These are phyloP conservation scores for Gnathonemus echidnorhynchus DNA, from an alignment of 2,113 vertebrate species.

Conservation along the genomic window DNA sequence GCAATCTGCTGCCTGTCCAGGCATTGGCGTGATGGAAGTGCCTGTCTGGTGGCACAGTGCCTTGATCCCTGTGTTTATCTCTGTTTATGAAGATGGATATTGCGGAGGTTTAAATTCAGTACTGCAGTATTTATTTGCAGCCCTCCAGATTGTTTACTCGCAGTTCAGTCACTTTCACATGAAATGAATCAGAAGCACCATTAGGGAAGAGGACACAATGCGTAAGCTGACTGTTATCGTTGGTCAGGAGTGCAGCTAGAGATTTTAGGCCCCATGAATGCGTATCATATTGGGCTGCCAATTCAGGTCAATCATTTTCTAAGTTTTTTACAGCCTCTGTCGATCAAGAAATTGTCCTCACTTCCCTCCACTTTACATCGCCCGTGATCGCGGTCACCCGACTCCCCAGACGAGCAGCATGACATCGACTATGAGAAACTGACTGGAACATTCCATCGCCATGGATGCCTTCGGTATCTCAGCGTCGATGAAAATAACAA, in stretches of 20 bases:
- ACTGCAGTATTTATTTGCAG: not conserved
- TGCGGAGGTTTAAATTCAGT: not conserved
- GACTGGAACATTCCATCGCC: not conserved
- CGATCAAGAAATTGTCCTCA: not conserved
- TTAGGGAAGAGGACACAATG: not conserved
- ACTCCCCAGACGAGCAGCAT: not conserved
- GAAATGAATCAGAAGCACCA: not conserved
- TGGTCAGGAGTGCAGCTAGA: not conserved
- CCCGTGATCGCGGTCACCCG: not conserved
- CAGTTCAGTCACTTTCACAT: not conserved
- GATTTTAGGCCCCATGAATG: not conserved
- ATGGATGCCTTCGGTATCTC: not conserved
- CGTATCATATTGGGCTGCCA: not conserved
- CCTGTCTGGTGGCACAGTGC: not conserved
- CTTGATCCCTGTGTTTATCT: not conserved
- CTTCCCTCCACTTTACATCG: not conserved
- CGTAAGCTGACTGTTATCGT: not conserved
- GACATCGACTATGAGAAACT: not conserved
- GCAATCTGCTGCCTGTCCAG: not conserved
- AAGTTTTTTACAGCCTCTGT: not conserved
- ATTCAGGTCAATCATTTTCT: not conserved
- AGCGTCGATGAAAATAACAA: not conserved
- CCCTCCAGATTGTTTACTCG: not conserved
- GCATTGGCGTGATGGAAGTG: not conserved
- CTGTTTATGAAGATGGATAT: not conserved